Conservation (phyloP, 2,113 vertebrate species). For the Trachemys scripta region DNA sequence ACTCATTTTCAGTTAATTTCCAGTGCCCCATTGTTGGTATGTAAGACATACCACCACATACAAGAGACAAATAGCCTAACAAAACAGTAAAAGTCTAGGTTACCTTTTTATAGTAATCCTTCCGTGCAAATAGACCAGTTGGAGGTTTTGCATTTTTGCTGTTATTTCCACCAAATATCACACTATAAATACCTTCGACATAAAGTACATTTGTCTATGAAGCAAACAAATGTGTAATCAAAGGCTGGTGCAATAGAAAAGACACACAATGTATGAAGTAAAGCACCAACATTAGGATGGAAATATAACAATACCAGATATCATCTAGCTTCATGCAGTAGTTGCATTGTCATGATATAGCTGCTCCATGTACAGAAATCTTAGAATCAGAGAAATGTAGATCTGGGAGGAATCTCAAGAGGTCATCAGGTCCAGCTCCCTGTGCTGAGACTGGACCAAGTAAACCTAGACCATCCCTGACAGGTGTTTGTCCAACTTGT, state of each 20-base stretch:
- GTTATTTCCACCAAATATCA: background rate
- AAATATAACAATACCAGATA: background rate
- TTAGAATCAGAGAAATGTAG: background rate
- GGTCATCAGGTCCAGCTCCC: background rate
- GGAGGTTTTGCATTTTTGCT: background rate
- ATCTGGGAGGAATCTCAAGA: background rate
- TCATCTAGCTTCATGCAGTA: background rate
- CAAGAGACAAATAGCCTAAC: slow-evolving; percentile 1
- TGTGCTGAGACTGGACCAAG: background rate
- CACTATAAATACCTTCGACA: background rate
- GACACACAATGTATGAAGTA: background rate
- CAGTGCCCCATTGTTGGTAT: slow-evolving; percentile 20
- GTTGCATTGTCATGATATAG: background rate
- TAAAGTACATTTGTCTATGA: background rate
- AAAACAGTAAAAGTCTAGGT: background rate
- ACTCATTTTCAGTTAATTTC: slow-evolving; percentile 52
- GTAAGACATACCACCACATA: background rate
- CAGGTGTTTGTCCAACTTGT: background rate
- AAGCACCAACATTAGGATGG: background rate
- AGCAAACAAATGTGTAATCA: background rate
- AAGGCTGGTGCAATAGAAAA: background rate
- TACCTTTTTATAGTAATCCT: background rate
- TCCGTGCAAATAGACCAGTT: background rate
- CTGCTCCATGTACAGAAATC: background rate
- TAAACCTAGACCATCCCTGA: background rate